Base-by-base conservation (phyloP, 2,797 vertebrate genomes). In the Aphelocoma californica region DNA sequence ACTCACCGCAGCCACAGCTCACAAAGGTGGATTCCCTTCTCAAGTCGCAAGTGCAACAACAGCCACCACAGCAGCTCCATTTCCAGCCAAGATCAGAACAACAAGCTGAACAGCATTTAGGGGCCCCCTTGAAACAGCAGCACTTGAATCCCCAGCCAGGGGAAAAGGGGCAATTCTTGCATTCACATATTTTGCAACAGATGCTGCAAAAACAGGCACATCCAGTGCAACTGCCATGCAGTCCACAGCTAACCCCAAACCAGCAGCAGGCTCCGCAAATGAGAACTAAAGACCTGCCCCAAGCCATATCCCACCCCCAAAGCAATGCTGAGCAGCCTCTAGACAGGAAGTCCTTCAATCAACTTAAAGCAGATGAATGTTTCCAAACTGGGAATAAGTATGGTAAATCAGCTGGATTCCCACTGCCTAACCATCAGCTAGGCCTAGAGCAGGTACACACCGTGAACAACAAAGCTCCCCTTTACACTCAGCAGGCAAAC, bases 131-230 rank as follows among this genome's bases (percentile, higher is more conserved):
- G 89, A 98, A 98, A 97, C 97, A 98, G 90, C 97, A 98, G 97
- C 98, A 98, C 98, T 98, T 98, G 98, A 97, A 97, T 89, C 97
- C 97, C 83, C 98, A 98, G 92, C 78, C 97, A 56, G 97, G 97
- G 81, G 98, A 98, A 86, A 96, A 98, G 0, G 98, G 98, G 88
- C 98, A 98, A 26, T 98, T 98, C 96, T 74, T 98, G 88, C 98
- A 97, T 71, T 97, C 98, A 47, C 97, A 97, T 62, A 97, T 98
- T 97, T 95, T 98, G 92, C 97, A 98, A 90, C 97, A 97, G 85
- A 97, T 97, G 87, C 96, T 98, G 93, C 98, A 98, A 32, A 98
- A 98, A 54, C 98, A 98, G 92, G 57, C 87, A 10, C 92, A 95
- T 81, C 97, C 96, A 77, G 70, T 78, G 38, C 97, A 96, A 16